Evolutionary conservation across 2,797 vertebrate genomes (phyloP).

Genomic region (Dromococcyx pavoninus): DNA sequence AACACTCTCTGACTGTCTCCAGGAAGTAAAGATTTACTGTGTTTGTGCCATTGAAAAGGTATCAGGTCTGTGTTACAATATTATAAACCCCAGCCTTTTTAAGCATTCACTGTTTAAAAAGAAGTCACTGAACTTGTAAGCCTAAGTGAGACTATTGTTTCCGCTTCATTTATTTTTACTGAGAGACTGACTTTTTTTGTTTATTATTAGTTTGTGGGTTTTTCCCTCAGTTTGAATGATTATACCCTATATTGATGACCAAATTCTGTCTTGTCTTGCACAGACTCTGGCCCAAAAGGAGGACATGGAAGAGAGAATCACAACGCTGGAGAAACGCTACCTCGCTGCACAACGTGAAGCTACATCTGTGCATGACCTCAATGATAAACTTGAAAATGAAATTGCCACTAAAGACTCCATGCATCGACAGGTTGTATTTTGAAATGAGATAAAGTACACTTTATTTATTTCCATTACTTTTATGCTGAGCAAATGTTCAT

Average conservation of each 20-base stretch:
- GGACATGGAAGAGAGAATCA: slow-evolving; percentile 98
- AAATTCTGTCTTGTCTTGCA: not conserved
- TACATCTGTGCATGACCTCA: slow-evolving; percentile 96
- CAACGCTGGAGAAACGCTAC: slow-evolving; percentile 97
- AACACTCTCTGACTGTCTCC: not conserved
- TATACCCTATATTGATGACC: not conserved
- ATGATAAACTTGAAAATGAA: slow-evolving; percentile 97
- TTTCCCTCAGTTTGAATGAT: not conserved
- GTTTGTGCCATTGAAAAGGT: not conserved
- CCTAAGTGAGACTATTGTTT: not conserved
- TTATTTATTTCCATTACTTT: too few relatives aligned
- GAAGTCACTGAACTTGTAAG: not conserved
- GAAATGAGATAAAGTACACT: not conserved
- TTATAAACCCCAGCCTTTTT: not conserved
- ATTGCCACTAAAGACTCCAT: slow-evolving; percentile 96
- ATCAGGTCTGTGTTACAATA: not conserved
- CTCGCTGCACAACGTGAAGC: slow-evolving; percentile 95
- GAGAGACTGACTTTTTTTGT: not conserved
- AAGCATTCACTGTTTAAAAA: rapidly evolving
- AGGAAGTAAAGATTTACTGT: not conserved
- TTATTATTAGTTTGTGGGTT: not conserved
- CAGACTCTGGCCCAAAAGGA: slow-evolving; percentile 97
- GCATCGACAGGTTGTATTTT: slow-evolving; percentile 84
- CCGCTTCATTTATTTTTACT: not conserved
- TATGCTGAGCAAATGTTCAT: not conserved